These are phyloP conservation scores for Slavum lentiscoides DNA, from an alignment of 2,888 invertebrate species.

Conservation along the genomic window DNA sequence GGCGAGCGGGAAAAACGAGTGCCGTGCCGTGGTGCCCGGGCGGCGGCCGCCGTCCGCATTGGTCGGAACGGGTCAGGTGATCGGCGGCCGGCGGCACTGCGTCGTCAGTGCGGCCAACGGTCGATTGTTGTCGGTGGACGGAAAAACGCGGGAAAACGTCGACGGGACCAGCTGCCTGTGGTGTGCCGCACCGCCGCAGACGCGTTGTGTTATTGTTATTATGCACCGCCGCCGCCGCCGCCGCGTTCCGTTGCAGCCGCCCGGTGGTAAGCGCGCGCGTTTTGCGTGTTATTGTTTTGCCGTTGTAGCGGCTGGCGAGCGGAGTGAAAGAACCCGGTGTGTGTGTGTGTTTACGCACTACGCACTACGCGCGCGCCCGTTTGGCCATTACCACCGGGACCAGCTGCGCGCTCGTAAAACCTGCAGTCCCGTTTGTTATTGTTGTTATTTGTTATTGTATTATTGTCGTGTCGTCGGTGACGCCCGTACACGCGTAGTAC, in stretches of 20 bases:
- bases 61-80: slow-evolving; percentile 15
- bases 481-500: too few species aligned
- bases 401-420: not conserved
- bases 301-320: not conserved
- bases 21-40: not conserved
- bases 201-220: not conserved
- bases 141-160: slow-evolving; percentile 46
- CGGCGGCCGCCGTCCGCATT: not conserved
- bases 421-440: not conserved
- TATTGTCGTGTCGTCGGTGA: not conserved
- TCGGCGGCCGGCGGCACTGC: not conserved
- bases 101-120: slow-evolving; percentile 13
- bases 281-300: slow-evolving; percentile 22
- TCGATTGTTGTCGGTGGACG: slow-evolving; percentile 16
- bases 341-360: too few species aligned
- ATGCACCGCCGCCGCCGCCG: not conserved
- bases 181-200: not conserved
- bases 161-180: not conserved
- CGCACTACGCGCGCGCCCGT: too few species aligned
- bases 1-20: not conserved
- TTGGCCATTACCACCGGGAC: not conserved
- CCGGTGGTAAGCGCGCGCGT: too few species aligned
- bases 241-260: not conserved
- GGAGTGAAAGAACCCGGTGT: not conserved
- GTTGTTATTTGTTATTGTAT: not conserved